Evolutionary conservation across 2,113 vertebrate genomes (phyloP).

Genomic region (Diadophis punctatus): DNA sequence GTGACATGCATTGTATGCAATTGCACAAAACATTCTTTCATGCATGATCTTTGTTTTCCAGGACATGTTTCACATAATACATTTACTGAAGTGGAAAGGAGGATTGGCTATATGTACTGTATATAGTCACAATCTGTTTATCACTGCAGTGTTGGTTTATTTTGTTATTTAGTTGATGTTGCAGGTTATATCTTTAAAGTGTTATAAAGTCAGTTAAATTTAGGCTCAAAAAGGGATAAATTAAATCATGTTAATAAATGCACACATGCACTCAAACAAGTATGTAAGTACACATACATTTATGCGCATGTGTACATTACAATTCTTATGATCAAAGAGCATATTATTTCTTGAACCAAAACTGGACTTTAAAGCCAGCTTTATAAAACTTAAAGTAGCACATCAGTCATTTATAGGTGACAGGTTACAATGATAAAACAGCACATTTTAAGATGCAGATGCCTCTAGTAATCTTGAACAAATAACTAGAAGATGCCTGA

Average conservation of each 20-base stretch:
- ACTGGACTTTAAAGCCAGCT: background rate
- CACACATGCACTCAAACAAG: background rate
- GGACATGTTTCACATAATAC: background rate
- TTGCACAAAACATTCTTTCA: background rate
- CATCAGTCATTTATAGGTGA: background rate
- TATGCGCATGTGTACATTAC: background rate
- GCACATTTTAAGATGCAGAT: background rate
- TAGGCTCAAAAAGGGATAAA: background rate
- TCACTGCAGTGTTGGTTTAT: background rate
- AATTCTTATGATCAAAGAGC: background rate
- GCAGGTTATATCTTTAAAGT: background rate
- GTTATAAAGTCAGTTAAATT: background rate
- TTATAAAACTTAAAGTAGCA: background rate
- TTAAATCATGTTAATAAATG: background rate
- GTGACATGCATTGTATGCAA: background rate
- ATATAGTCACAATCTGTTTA: background rate
- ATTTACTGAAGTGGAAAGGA: background rate
- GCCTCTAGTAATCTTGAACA: too few species aligned
- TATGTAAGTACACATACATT: background rate
- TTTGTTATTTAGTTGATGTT: background rate
- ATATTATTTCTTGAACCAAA: background rate
- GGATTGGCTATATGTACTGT: background rate
- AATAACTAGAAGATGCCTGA: background rate
- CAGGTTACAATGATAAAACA: background rate
- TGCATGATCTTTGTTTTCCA: background rate